phyloP scores from a whole-genome alignment of 2,113 vertebrate genomes.

The Cettia cetti region DNA sequence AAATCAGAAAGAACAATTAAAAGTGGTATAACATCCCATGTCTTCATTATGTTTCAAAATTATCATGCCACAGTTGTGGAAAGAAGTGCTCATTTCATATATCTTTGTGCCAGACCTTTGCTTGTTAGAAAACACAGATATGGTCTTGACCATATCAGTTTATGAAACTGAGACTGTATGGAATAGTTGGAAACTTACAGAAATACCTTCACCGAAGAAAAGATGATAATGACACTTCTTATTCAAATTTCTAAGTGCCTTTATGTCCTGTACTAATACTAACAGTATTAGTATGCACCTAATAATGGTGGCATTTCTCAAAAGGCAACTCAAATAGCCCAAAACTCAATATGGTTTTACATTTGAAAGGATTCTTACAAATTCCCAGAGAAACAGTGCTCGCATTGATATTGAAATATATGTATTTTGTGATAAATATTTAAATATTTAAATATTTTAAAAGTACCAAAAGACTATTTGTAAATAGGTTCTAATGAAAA shows the following conservation, averaged over 20 bases:
- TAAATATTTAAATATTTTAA: too few species aligned
- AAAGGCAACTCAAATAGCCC: not conserved
- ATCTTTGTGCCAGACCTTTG: not conserved
- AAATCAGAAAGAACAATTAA: slow-evolving; percentile 37
- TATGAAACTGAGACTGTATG: not conserved
- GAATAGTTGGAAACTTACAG: not conserved
- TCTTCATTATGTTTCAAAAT: not conserved
- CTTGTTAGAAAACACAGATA: not conserved
- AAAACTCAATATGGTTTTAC: not conserved
- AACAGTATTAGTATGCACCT: not conserved
- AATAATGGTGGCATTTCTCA: not conserved
- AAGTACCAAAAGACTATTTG: not conserved
- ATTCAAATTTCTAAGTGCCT: not conserved
- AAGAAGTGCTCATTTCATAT: not conserved
- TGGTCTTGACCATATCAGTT: too few species aligned
- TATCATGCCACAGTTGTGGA: not conserved
- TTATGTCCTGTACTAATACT: not conserved
- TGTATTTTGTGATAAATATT: not conserved
- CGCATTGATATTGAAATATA: not conserved
- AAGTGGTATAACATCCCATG: not conserved
- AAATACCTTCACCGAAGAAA: not conserved
- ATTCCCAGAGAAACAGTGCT: not conserved
- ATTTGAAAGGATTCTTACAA: not conserved
- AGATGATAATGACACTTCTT: not conserved
- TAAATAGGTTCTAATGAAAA: not conserved